Evolutionary conservation across 2,888 invertebrate species (phyloP), one percentile per base, ranked within the genome.

Genomic region (Apodemia hepburni): DNA sequence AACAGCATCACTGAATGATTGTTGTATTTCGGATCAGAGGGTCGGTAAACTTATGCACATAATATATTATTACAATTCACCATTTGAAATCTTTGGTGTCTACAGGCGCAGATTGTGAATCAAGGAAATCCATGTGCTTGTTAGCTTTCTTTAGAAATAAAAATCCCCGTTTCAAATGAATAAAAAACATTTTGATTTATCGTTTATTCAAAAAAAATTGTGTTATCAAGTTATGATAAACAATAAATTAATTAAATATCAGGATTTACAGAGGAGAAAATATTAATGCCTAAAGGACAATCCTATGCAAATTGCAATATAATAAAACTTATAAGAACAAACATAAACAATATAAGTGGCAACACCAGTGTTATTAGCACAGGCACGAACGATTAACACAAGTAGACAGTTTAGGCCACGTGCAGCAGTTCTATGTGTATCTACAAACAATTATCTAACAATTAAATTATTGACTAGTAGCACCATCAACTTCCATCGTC

Each of bases 391-490:
- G 76, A 79, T 78, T 75, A 78, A 78, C 80, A 77, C n/a, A 77
- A 77, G 70, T 76, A 69, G 68, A 73, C 69, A 79, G 82, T 65
- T 65, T 61, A 71, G 75, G 79, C 78, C 78, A 69, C 74, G 77
- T 80, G 83, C 79, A 67, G 68, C 66, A 62, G 64, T 65, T 63
- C 72, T 73, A 70, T 70, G 83, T 81, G 82, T 78, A 76, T 78
- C 83, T 84, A 81, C 72, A 71, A 79, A 79, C 76, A 81, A 85
- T 87, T 86, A 77, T 76, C 88, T 88, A 87, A 79, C 68, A 75
- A 79, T 80, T 85, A 81, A 74, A 77, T 85, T 88, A 90, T 87
- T 90, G 91, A 91, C 92, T 90, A 91, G 91, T 81, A 79, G 84
- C 87, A 81, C 80, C 81, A 58, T 92, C 92, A 61, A 92, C 82